Percentiles rank a stretch among this genome's conserved stretches.
These are phyloP conservation scores for Paedocypris sp. DNA, from an alignment of 2,113 vertebrate species.

Conservation along the genomic window DNA sequence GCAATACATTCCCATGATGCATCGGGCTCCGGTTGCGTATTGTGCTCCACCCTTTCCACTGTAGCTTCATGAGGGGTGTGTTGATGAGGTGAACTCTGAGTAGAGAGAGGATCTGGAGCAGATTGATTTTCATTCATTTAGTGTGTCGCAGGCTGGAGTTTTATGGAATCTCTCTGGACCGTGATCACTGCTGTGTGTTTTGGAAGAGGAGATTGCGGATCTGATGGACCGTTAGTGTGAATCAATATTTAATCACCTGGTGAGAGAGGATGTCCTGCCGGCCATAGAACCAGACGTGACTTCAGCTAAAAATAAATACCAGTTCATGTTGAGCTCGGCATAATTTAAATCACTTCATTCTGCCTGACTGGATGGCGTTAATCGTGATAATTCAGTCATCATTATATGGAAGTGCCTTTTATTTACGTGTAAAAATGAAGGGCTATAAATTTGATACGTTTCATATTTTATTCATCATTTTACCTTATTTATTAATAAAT, in stretches of 20 bases:
- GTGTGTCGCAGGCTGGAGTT: not conserved
- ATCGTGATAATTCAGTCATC: too few species aligned
- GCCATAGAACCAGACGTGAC: not conserved
- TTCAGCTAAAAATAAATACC: not conserved
- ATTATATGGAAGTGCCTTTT: too few species aligned
- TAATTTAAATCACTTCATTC: too few species aligned
- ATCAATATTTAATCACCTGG: conserved; percentile 37
- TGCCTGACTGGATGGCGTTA: too few species aligned
- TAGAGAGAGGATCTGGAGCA: not conserved
- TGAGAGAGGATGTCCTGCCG: not conserved
- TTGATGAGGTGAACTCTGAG: not conserved
- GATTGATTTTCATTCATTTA: conserved; percentile 9
- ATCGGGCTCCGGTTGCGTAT: not conserved
- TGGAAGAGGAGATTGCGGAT: not conserved
- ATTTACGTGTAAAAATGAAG: too few species aligned
- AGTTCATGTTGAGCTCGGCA: too few species aligned
- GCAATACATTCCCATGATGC: not conserved
- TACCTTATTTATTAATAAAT: too few species aligned
- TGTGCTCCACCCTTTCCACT: not conserved
- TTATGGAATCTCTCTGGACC: conserved; percentile 15
- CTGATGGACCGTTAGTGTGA: conserved; percentile 2
- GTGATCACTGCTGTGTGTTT: not conserved
- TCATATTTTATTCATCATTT: too few species aligned
- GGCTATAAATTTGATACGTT: too few species aligned
- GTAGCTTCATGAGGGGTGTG: not conserved